Base-by-base conservation (phyloP, 2,888 invertebrate genomes). In the Drosophila formosana region DNA sequence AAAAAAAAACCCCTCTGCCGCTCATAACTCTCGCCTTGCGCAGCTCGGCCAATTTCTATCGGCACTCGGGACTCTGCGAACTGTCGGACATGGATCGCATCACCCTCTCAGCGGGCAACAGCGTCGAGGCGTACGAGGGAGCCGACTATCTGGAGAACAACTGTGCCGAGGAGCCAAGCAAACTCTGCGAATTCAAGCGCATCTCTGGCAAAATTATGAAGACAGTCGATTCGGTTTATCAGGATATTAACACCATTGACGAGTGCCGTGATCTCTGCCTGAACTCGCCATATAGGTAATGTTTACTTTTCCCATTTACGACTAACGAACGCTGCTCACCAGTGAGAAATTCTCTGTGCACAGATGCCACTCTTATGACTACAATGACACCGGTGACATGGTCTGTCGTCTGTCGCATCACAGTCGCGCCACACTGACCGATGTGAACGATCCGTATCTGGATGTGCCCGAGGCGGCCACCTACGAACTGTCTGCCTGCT, bases 131-230 rank as follows among this genome's bases (percentile, higher is more conserved):
- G 67, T 94, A 94, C 78, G 95, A 95, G 91, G 95, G 94, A 92
- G 94, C 91, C 89, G 97, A 98, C 91, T 98, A 97, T 93, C 94
- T 98, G 93, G 97, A 98, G 92, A 98, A 97, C 93, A 97, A 97
- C 92, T 98, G 97, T 92, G 97, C 97, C 37, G 97, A 97, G 89
- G 98, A 98, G 90, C 97, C 98, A n/a, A 97, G 97, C 52, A 97
- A 97, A 92, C 94, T 98, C 73, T 98, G 98, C 93, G 98, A 98
- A 93, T 98, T 98, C 93, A 97, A 97, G 93, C 96, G 97, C 91
- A 94, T 97, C 92, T 95, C 95, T 45, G 97, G 97, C 11, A 95
- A 97, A 88, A 98, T 98, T 83, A 93, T 98, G 77, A 98, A 98
- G 93, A 98, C 98, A 0, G 98, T 98, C 51, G 98, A 98, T 91